Evolutionary conservation across 2,888 invertebrate genomes (phyloP).

Genomic region (Melinaea marsaeus): DNA sequence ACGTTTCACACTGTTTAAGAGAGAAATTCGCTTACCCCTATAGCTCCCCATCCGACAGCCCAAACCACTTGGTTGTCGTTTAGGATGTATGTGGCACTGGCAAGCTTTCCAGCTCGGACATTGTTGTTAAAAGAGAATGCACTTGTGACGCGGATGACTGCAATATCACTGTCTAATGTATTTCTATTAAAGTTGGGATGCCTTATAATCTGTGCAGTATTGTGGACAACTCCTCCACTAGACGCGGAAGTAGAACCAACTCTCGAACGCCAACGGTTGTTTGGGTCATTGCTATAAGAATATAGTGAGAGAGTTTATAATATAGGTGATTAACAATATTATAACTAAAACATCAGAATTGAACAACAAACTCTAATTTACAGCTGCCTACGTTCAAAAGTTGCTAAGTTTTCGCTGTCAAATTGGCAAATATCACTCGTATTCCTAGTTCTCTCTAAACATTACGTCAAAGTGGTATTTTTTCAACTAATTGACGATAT

Average conservation of each 20-base stretch:
- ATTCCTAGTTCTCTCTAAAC: no score
- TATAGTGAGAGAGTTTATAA: neutral
- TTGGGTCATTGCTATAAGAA: constrained; percentile 26
- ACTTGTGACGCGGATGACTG: constrained; percentile 37
- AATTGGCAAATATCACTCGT: no score
- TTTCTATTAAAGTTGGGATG: constrained; percentile 49
- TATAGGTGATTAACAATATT: no score
- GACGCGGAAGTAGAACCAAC: constrained; percentile 41
- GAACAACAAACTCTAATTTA: no score
- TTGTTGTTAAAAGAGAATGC: constrained; percentile 27
- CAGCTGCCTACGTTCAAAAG: no score
- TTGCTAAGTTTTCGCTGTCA: no score
- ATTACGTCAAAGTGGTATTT: no score
- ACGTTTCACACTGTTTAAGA: no score
- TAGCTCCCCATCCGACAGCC: constrained; percentile 45
- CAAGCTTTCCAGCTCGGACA: constrained; percentile 35
- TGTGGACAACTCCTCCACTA: constrained; percentile 45
- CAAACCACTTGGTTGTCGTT: constrained; percentile 40
- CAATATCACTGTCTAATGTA: constrained; percentile 47
- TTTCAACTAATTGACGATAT: no score
- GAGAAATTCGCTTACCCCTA: no score
- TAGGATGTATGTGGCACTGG: constrained; percentile 38
- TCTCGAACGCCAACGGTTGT: constrained; percentile 18
- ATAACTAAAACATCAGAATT: no score
- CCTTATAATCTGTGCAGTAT: constrained; percentile 28